A percentile compares a stretch with the other conserved stretches of the same genome.
phyloP scores from a whole-genome alignment of 2,113 vertebrate species.

The Entosphenus tridentatus region DNA sequence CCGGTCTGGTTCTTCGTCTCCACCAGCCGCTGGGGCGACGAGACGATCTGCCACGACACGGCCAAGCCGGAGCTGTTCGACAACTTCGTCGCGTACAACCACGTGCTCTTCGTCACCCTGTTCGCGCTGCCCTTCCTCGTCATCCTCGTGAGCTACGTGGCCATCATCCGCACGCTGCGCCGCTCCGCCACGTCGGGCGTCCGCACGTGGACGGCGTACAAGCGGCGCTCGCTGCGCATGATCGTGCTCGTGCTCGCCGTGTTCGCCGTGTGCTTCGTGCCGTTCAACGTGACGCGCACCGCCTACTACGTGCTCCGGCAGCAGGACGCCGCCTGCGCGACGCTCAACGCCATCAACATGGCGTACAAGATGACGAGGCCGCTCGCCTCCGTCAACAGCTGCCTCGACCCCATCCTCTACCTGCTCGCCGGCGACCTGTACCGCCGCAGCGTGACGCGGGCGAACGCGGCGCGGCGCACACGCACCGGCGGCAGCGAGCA shows the following conservation, averaged over 20 bases:
- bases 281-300: constrained; percentile 70
- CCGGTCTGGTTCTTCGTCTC: constrained; percentile 69
- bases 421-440: constrained; percentile 64
- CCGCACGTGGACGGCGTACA: constrained; percentile 26
- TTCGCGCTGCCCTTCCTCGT: constrained; percentile 51
- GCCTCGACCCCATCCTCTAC: constrained; percentile 73
- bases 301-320: constrained; percentile 66
- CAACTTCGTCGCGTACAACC: constrained; percentile 60
- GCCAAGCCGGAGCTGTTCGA: constrained; percentile 50
- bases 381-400: constrained; percentile 73
- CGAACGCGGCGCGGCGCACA: no score
- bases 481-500: no score
- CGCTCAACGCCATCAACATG: constrained; percentile 43
- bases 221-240: constrained; percentile 78
- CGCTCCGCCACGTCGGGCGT: constrained; percentile 21
- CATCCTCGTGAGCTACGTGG: constrained; percentile 55
- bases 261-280: constrained; percentile 72
- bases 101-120: constrained; percentile 41
- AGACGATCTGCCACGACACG: constrained; percentile 57
- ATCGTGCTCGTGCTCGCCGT: constrained; percentile 52
- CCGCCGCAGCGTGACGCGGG: constrained; percentile 8
- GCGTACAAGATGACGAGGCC: constrained; percentile 82
- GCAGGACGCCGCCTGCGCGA: constrained; percentile 36
- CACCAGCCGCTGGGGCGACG: constrained; percentile 17
- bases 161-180: constrained; percentile 52